Conservation (phyloP, 2,888 invertebrate genomes). For the Andrena praecox region DNA sequence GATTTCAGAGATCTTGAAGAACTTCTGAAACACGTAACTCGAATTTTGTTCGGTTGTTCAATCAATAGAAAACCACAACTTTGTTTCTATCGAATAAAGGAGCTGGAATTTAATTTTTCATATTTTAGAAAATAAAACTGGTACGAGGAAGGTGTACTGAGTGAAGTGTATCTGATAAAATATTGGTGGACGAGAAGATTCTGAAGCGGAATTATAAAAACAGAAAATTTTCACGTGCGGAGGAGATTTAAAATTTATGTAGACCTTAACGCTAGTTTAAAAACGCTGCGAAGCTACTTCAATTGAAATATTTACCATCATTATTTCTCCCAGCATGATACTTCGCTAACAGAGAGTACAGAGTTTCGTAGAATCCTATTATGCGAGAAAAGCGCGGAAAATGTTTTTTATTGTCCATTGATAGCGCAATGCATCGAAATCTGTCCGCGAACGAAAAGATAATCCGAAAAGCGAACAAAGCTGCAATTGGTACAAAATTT, state of each 20-base stretch:
- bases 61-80: neutral
- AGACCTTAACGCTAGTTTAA: neutral
- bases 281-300: neutral
- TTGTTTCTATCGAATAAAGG: neutral
- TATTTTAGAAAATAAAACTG: neutral
- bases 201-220: too few relatives aligned
- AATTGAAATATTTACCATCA: slow-evolving; percentile 1
- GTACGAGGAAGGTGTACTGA: neutral
- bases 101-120: neutral
- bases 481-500: too few relatives aligned
- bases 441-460: too few relatives aligned
- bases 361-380: neutral
- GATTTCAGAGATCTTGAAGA: too few relatives aligned
- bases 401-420: neutral
- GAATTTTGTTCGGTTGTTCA: neutral
- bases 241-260: neutral
- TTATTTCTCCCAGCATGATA: neutral
- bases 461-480: too few relatives aligned
- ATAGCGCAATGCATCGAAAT: too few relatives aligned
- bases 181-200: too few relatives aligned
- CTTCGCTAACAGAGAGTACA: neutral
- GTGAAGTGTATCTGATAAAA: too few relatives aligned
- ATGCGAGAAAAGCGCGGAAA: neutral
- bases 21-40: too few relatives aligned
- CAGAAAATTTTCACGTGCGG: neutral